Percentiles rank a stretch among this genome's conserved stretches.
phyloP scores from a whole-genome alignment of 2,797 vertebrate species.

The Siniperca obscura region DNA sequence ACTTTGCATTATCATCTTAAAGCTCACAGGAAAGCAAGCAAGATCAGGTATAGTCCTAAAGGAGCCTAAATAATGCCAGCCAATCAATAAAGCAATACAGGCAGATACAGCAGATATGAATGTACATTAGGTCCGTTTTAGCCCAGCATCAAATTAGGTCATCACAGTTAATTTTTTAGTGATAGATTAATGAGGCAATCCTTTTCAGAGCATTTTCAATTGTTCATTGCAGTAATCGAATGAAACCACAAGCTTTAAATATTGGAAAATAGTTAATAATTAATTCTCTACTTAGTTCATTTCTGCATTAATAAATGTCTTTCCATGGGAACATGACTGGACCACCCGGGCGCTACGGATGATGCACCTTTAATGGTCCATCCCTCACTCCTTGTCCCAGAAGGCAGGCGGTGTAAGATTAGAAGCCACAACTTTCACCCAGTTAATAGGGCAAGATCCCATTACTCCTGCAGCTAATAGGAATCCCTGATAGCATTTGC shows the following conservation, averaged over 20 bases:
- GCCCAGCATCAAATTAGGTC: slow-evolving; percentile 13
- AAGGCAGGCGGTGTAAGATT: slow-evolving; percentile 68
- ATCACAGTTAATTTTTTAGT: background rate
- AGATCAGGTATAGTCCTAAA: background rate
- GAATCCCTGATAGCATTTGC: slow-evolving; percentile 57
- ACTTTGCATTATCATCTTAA: background rate
- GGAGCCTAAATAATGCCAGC: background rate
- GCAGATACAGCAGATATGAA: background rate
- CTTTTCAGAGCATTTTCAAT: background rate
- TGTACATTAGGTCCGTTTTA: slow-evolving; percentile 6
- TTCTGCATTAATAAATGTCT: slow-evolving; percentile 36
- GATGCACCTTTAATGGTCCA: slow-evolving; percentile 67
- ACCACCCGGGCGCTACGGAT: slow-evolving; percentile 57
- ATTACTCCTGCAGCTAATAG: slow-evolving; percentile 71
- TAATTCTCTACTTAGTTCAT: background rate
- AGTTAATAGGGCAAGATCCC: slow-evolving; percentile 66
- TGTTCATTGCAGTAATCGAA: slow-evolving; percentile 28
- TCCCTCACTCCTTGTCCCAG: slow-evolving; percentile 61
- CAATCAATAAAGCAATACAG: background rate
- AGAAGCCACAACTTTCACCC: slow-evolving; percentile 71
- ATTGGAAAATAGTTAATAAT: slow-evolving; percentile 32
- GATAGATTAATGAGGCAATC: slow-evolving; percentile 17
- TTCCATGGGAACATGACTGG: slow-evolving; percentile 24
- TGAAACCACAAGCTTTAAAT: slow-evolving; percentile 31
- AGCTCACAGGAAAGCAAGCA: slow-evolving; percentile 4